Evolutionary conservation across 1,140 invertebrate genomes (phyloP).

Genomic region (Homalodisca vitripennis): DNA sequence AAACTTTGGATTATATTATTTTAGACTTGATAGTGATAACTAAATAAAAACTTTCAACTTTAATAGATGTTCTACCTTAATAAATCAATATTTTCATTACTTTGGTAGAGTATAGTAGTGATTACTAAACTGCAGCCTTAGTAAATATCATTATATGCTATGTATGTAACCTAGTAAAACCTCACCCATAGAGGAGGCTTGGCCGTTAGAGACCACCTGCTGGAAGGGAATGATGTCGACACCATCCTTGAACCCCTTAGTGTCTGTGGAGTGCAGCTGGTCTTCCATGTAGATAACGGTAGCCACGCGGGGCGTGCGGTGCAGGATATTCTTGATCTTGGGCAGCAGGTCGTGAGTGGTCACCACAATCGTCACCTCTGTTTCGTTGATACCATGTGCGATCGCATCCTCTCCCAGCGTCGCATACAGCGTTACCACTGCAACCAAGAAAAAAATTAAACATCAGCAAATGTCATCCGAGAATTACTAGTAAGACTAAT

Average conservation of each 20-base stretch:
- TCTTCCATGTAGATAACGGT: constrained; percentile 89
- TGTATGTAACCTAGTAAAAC: too few relatives aligned
- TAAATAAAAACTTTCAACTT: too few relatives aligned
- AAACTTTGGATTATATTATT: too few relatives aligned
- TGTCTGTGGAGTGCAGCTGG: constrained; percentile 69
- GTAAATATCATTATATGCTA: too few relatives aligned
- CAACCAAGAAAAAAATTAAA: constrained; percentile 44
- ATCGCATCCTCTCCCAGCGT: constrained; percentile 96
- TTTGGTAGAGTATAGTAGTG: too few relatives aligned
- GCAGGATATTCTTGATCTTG: constrained; percentile 80
- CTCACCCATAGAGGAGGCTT: not conserved
- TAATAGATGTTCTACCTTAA: too few relatives aligned
- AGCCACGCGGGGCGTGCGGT: constrained; percentile 65
- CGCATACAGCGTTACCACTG: constrained; percentile 94
- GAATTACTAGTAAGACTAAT: not conserved
- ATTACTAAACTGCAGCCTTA: too few relatives aligned
- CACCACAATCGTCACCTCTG: constrained; percentile 87
- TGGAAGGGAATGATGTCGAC: constrained; percentile 65
- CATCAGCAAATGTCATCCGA: not conserved
- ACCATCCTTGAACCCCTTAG: constrained; percentile 63
- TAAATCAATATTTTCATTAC: too few relatives aligned
- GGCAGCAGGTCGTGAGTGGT: constrained; percentile 86
- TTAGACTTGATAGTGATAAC: too few relatives aligned
- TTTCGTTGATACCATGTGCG: constrained; percentile 94
- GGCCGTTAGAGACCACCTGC: constrained; percentile 52